Base-by-base conservation (phyloP, 2,888 invertebrate species). In the Ligdia adustata region DNA sequence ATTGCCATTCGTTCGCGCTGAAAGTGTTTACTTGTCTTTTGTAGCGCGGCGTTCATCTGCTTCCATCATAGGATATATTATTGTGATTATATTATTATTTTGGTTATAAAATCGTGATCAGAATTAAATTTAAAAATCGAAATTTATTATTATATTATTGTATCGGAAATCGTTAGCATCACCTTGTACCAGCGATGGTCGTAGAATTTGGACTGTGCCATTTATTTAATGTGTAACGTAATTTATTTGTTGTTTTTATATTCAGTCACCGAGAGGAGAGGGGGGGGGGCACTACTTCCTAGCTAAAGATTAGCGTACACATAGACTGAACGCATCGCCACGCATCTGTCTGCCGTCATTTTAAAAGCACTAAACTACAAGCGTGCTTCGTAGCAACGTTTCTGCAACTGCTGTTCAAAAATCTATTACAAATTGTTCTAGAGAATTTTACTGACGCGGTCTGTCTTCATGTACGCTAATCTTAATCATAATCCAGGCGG, bases 161-260 rank as follows among this genome's bases (percentile, higher is more conserved):
- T 49, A 66, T 75, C 68, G 77, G 64, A 74, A 72, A 69, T 81
- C 73, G 71, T 67, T 79, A 77, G 73, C 84, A 77, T 71, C 85
- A 85, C 88, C 86, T 69, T 53, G 87, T 88, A 85, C 85, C 84
- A 71, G 66, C 65, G 62, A 69, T 73, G 80, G 73, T 78, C 58
- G 73, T 76, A 72, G 75, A 79, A 79, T 83, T 83, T 84, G 87
- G 86, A n/a, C 72, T 73, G 89, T 90, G 89, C 89, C 89, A 90
- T 90, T 72, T 87, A 87, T 87, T 87, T 88, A 84, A 87, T 86
- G 75, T 82, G 22, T 55, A 65, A 75, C 59, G 60, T 84, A 81
- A 85, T 83, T 87, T 86, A 85, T 84, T 57, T 77, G 67, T 82
- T 81, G 68, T 79, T 79, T 64, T 75, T 64, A 48, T 4, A 14